Evolutionary conservation across 2,888 invertebrate species (phyloP).

Genomic region (Anarsia innoxiella): DNA sequence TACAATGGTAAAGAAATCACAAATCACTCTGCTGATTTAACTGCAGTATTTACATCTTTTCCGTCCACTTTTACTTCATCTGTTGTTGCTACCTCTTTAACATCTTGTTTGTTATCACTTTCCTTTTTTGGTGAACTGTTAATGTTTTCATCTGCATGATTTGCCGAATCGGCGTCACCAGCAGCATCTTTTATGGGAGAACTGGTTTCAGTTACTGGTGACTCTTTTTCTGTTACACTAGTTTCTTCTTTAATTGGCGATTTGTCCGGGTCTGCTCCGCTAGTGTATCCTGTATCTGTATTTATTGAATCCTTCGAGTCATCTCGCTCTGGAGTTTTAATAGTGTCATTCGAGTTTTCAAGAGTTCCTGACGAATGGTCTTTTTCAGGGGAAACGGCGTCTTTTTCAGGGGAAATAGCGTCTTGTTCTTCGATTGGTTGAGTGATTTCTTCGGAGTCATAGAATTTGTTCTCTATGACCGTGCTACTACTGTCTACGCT

Average conservation of each 20-base stretch:
- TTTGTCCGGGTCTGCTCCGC: slow-evolving; percentile 25
- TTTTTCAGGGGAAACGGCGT: slow-evolving; percentile 27
- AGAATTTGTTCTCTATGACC: slow-evolving; percentile 55
- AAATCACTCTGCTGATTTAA: slow-evolving; percentile 13
- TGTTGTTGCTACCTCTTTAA: not conserved
- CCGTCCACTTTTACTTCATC: not conserved
- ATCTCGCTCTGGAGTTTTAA: slow-evolving; percentile 35
- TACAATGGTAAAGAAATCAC: slow-evolving; percentile 15
- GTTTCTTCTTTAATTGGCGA: slow-evolving; percentile 18
- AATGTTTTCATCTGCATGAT: not conserved
- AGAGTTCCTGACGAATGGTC: slow-evolving; percentile 28
- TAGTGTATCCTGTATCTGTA: slow-evolving; percentile 40
- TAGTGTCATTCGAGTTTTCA: slow-evolving; percentile 32
- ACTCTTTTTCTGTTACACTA: slow-evolving; percentile 12
- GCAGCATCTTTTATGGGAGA: slow-evolving; percentile 9
- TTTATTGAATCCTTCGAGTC: slow-evolving; percentile 42
- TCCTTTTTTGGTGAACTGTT: slow-evolving; percentile 2
- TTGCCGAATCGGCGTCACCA: not conserved
- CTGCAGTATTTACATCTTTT: slow-evolving; percentile 9
- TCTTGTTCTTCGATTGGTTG: no score
- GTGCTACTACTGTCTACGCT: slow-evolving; percentile 56
- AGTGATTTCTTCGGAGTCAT: slow-evolving; percentile 28
- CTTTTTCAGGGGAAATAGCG: no score
- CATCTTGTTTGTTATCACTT: not conserved
- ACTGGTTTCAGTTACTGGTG: slow-evolving; percentile 14